Evolutionary conservation across 2,113 vertebrate species (phyloP), one percentile per base, ranked within the genome.

Genomic region (Beaufortia kweichowensis): DNA sequence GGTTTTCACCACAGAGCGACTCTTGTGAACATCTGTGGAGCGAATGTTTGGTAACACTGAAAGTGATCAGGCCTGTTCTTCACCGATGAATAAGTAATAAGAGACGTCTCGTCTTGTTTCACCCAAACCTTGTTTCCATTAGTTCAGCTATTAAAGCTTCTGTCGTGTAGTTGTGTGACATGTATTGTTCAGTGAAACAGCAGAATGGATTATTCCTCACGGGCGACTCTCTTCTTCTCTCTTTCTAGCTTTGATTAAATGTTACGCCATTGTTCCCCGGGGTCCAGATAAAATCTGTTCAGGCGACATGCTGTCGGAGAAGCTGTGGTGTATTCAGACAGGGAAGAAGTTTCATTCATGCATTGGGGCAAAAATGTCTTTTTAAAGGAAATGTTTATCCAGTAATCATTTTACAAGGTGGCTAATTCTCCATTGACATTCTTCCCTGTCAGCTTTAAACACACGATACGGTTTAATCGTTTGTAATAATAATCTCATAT

Each of bases 191-290:
- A 39, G 15, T 55, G 11, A 41, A 41, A 28, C 29, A 67, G 29
- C 2, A 23, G 55, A 59, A 64, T 26, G 55, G 26, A 76, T 57
- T 21, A 24, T 56, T 76, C 66, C 70, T 71, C 23, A 39, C 6
- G 4, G 56, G 46, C 35, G 21, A 43, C 12, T 59, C 67, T 80
- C 55, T 75, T 2, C 6, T n/a, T 11, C 62, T 28, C 67, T 55
- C 35, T 53, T 60, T 24, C 62, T 62, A 4, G 23, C 31, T 82
- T 77, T 80, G 46, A 81, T 81, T 77, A 84, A 76, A 56, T 43
- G 56, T 71, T 77, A 80, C 50, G 35, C 69, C 26, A 53, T 41
- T 55, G 23, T 73, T 80, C 46, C 59, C 59, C 48, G 28, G 23
- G 71, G 77, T 39, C 15, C 0, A 56, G 26, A 33, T 26, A 33